A percentile compares a stretch with the other conserved stretches of the same genome.
These are phyloP conservation scores for Noctua janthina DNA, from an alignment of 2,888 invertebrate genomes.

Conservation along the genomic window DNA sequence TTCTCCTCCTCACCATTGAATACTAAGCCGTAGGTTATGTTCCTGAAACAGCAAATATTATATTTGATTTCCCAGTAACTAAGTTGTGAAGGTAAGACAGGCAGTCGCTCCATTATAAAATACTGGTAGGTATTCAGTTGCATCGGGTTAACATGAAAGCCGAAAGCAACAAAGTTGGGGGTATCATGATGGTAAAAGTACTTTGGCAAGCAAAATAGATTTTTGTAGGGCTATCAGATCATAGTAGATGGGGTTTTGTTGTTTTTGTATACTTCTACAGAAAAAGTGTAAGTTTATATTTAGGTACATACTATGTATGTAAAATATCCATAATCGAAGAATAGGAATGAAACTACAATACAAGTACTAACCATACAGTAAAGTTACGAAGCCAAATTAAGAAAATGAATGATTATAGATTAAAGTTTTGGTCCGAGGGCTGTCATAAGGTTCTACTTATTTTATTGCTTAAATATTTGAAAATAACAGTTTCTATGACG, in stretches of 20 bases:
- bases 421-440: not conserved
- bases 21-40: slow-evolving; percentile 78
- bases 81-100: not conserved
- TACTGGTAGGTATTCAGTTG: not conserved
- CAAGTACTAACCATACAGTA: not conserved
- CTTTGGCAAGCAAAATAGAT: not conserved
- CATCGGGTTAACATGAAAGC: not conserved
- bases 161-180: not conserved
- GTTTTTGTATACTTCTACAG: not conserved
- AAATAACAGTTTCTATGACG: not conserved
- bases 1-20: slow-evolving; percentile 70
- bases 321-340: not conserved
- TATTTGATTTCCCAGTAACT: not conserved
- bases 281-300: not conserved
- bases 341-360: not conserved
- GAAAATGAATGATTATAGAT: not conserved
- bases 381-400: not conserved
- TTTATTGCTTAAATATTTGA: no score
- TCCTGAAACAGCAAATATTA: slow-evolving; percentile 73
- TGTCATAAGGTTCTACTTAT: not conserved
- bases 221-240: not conserved
- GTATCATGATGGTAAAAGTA: not conserved
- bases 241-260: not conserved
- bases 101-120: not conserved
- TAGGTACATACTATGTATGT: no score